A percentile compares a stretch with the other conserved stretches of the same genome.
Conservation (phyloP, 2,797 vertebrate genomes). For the Ptychobarbus kaznakovi region DNA sequence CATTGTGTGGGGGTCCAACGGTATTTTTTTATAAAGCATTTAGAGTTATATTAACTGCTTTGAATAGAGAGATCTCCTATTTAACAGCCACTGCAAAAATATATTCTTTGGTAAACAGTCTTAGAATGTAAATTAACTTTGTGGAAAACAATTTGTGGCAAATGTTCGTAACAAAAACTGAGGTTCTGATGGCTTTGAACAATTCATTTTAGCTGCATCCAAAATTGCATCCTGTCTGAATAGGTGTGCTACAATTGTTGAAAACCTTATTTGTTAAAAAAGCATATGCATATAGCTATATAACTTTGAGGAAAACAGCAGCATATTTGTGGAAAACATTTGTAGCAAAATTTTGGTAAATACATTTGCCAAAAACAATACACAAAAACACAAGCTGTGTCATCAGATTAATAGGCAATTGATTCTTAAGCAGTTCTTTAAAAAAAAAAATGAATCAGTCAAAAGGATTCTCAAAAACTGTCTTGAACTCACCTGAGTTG, state of each 20-base stretch:
- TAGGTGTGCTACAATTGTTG: not conserved
- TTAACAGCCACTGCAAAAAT: not conserved
- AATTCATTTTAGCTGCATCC: not conserved
- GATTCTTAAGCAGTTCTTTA: no score
- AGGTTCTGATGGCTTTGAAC: not conserved
- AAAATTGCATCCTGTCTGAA: not conserved
- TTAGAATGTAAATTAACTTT: not conserved
- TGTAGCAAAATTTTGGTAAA: not conserved
- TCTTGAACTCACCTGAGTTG: not conserved
- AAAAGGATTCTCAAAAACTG: no score
- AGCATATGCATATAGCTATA: not conserved
- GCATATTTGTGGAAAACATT: no score
- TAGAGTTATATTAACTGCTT: conserved; percentile 2
- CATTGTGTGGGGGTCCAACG: conserved; percentile 62
- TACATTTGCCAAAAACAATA: no score
- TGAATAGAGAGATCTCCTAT: not conserved
- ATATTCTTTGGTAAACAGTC: not conserved
- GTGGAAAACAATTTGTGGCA: not conserved
- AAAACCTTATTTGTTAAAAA: not conserved
- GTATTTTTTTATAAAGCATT: conserved; percentile 64
- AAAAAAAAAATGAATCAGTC: no score
- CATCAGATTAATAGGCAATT: not conserved
- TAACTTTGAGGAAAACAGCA: not conserved
- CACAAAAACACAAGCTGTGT: no score
- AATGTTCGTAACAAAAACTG: not conserved